phyloP scores from a whole-genome alignment of 2,113 vertebrate genomes.

The Mustela nigripes region DNA sequence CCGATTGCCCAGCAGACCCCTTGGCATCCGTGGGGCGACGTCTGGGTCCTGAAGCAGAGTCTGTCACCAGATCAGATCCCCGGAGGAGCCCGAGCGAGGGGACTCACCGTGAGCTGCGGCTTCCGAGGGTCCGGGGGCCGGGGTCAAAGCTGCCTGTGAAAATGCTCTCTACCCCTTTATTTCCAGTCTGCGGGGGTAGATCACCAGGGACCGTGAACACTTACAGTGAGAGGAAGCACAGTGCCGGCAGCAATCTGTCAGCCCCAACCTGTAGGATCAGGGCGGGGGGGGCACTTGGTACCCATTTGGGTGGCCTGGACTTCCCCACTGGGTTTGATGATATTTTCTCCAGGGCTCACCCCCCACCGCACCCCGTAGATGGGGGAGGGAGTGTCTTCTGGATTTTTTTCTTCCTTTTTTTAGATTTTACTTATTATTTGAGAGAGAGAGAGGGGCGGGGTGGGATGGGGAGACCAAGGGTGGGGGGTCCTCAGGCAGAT shows the following conservation, averaged over 20 bases:
- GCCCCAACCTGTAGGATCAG: background rate
- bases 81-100: background rate
- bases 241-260: background rate
- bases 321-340: accelerated
- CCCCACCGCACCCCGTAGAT: accelerated
- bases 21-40: too few species aligned
- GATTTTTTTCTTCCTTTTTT: background rate
- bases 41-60: background rate
- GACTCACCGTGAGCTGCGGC: background rate
- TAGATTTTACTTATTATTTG: background rate
- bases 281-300: background rate
- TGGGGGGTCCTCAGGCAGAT: background rate
- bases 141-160: background rate
- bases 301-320: background rate
- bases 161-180: background rate
- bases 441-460: background rate
- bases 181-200: background rate
- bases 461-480: background rate
- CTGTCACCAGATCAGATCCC: too few species aligned
- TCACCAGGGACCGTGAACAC: background rate
- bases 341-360: background rate
- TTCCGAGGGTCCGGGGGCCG: background rate
- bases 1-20: background rate
- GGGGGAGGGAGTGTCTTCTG: background rate
- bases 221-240: background rate